These are phyloP conservation scores for Macropodus opercularis DNA, from an alignment of 2,797 vertebrate species.

Conservation along the genomic window DNA sequence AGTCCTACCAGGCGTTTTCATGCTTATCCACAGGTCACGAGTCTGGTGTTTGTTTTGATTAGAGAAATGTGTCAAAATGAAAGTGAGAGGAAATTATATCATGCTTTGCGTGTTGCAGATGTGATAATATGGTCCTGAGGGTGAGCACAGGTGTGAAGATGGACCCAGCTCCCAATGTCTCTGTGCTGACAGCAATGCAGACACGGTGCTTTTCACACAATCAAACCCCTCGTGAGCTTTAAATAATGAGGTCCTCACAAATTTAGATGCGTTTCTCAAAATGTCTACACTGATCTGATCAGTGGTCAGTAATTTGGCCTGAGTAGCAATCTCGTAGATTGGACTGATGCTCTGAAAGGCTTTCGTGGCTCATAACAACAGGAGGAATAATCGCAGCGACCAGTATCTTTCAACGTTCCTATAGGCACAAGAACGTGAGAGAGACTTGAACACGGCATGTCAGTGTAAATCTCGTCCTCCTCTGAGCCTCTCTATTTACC, in stretches of 20 bases:
- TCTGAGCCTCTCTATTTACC: constrained; percentile 26
- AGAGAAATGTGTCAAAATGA: constrained; percentile 2
- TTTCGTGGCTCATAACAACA: not conserved
- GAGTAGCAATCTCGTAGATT: not conserved
- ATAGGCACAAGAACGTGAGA: not conserved
- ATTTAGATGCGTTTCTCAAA: not conserved
- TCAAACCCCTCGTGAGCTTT: not conserved
- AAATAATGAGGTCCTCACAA: not conserved
- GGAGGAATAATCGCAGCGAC: not conserved
- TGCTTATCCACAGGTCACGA: not conserved
- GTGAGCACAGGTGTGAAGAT: constrained; percentile 11
- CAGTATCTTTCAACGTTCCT: constrained; percentile 5
- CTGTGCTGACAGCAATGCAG: constrained; percentile 4
- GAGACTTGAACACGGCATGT: constrained; percentile 36
- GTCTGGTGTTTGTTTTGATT: constrained; percentile 12
- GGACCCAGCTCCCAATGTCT: constrained; percentile 4
- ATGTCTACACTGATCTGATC: constrained; percentile 3
- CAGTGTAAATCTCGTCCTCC: constrained; percentile 46
- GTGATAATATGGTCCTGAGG: constrained; percentile 8
- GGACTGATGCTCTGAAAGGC: not conserved
- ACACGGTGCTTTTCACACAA: constrained; percentile 2
- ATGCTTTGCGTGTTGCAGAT: constrained; percentile 9
- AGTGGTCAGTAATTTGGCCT: too few species aligned
- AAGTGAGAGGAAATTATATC: constrained; percentile 8
- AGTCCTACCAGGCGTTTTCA: not conserved